Conservation (phyloP, 2,797 vertebrate species). For the Tiaroga cobitis region DNA sequence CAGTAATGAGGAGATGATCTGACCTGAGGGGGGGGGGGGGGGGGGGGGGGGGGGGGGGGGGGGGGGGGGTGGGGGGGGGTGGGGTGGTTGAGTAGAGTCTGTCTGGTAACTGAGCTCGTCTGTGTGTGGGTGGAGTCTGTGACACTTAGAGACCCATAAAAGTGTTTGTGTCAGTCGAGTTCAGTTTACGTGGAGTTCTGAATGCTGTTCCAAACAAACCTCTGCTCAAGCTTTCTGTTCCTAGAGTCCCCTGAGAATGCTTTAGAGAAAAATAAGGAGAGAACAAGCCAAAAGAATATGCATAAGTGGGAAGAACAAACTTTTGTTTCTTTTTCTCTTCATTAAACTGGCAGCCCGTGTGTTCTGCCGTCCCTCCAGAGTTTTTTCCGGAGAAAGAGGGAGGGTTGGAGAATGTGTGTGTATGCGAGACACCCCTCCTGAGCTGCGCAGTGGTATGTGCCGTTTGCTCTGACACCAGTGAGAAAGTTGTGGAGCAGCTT, state of each 20-base stretch:
- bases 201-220: slow-evolving; percentile 62
- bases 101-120: neutral
- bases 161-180: slow-evolving; percentile 44
- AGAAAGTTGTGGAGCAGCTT: slow-evolving; percentile 79
- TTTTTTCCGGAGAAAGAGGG: slow-evolving; percentile 53
- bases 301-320: neutral
- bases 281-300: slow-evolving; percentile 50
- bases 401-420: slow-evolving; percentile 12
- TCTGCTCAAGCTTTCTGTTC: slow-evolving; percentile 63
- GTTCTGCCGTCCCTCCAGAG: slow-evolving; percentile 56
- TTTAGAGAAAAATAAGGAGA: slow-evolving; percentile 60
- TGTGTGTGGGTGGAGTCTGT: slow-evolving; percentile 36
- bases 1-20: slow-evolving; percentile 55
- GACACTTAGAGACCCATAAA: slow-evolving; percentile 43
- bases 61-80: too few species aligned
- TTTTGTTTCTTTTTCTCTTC: neutral
- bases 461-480: slow-evolving; percentile 81
- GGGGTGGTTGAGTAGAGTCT: too few species aligned
- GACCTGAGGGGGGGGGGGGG: too few species aligned
- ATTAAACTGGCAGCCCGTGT: slow-evolving; percentile 63
- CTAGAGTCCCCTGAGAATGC: slow-evolving; percentile 58
- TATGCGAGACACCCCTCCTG: slow-evolving; percentile 60
- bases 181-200: slow-evolving; percentile 45
- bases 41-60: too few species aligned
- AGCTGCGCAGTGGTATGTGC: slow-evolving; percentile 72